Base-by-base conservation (phyloP, 2,888 invertebrate genomes). In the Phalera bucephala region DNA sequence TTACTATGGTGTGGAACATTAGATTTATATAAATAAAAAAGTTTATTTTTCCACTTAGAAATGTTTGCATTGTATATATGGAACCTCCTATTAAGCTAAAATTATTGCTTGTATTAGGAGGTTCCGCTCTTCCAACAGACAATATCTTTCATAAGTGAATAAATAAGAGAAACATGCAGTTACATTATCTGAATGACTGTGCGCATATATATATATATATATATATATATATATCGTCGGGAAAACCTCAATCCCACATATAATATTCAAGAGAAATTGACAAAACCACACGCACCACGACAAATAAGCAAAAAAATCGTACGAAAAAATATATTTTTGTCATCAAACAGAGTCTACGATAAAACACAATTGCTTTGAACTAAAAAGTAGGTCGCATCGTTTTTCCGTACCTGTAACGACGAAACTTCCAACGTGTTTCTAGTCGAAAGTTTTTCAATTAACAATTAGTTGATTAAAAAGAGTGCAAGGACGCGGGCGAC, bases 381-480 rank as follows among this genome's bases (percentile, higher is more conserved):
- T 61, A 54, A 58, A 64, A 75, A 73, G 61, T 72, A 57, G 68
- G 72, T 71, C 68, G 59, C 48, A 56, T 52, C 53, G 62, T 75
- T 76, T 71, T 72, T 64, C 60, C 52, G 54, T 61, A 71, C 64
- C 65, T 70, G 64, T 47, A 51, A 47, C 63, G 55, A 60, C 50
- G 57, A 53, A 67, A 70, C 62, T 72, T 68, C 36, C 26, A 53
- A 52, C 59, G 60, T 63, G 56, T 58, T 57, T 55, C 52, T 46
- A 54, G 64, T 67, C 51, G 43, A 67, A 85, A 85, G 72, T 83
- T 83, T 82, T 77, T 72, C 75, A 81, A 82, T 84, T 80, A 82
- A 70, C 77, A 78, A 81, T 79, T 80, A 80, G 79, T 80, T 82
- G 78, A 84, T 82, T 80, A 75, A 77, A 77, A 78, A 74, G 60